Percentiles rank a stretch among this genome's conserved stretches.
Evolutionary conservation across 2,113 vertebrate genomes (phyloP).

Genomic region (Alces alces): DNA sequence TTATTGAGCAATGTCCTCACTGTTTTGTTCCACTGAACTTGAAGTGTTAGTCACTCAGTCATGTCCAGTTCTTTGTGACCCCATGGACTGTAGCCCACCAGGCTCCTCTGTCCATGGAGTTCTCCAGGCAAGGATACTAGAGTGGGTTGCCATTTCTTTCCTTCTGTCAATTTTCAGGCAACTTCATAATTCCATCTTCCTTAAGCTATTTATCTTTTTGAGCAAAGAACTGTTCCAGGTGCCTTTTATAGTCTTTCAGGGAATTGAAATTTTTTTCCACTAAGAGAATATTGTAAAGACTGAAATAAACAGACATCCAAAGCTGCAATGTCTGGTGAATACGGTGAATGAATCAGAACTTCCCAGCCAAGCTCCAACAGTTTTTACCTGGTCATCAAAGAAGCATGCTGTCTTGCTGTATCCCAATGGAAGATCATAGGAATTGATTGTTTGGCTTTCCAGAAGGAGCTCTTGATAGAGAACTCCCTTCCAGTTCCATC

Average conservation of each 20-base stretch:
- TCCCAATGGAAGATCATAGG: not conserved
- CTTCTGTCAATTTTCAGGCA: not conserved
- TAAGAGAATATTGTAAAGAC: not conserved
- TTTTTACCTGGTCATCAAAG: not conserved
- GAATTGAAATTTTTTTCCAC: not conserved
- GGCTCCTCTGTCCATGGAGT: not conserved
- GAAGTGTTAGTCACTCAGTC: not conserved
- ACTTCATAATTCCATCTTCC: not conserved
- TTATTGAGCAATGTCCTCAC: not conserved
- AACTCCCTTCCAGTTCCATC: not conserved
- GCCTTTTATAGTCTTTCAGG: not conserved
- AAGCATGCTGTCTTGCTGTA: not conserved
- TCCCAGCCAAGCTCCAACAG: not conserved
- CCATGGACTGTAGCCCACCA: not conserved
- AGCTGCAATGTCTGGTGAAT: not conserved
- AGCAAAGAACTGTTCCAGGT: not conserved
- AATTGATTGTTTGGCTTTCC: not conserved
- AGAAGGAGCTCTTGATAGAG: not conserved
- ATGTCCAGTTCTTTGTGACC: not conserved
- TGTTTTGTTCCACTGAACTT: not conserved
- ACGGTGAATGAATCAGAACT: not conserved
- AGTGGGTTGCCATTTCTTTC: not conserved
- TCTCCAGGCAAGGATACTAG: not conserved
- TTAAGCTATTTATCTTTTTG: not conserved
- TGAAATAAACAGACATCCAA: not conserved